These are phyloP conservation scores for Phocoena sinus DNA, from an alignment of 2,113 vertebrate genomes.

Conservation along the genomic window DNA sequence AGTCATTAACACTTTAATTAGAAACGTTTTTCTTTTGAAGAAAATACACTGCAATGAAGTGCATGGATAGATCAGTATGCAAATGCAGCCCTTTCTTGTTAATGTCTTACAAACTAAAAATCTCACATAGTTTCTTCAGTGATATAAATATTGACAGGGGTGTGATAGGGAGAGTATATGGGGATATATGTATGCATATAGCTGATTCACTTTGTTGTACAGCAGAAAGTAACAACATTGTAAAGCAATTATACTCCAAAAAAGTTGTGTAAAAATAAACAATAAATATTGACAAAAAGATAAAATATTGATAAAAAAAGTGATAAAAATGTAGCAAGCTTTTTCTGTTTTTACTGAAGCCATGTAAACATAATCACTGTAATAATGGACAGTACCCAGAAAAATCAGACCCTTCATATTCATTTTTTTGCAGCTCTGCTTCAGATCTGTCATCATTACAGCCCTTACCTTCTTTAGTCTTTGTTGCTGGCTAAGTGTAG, in stretches of 20 bases:
- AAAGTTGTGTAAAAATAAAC: too few species aligned
- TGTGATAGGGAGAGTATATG: too few species aligned
- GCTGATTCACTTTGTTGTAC: too few species aligned
- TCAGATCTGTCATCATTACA: neutral
- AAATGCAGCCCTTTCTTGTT: neutral
- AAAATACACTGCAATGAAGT: neutral
- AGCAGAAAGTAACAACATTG: too few species aligned
- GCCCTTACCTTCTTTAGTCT: constrained; percentile 56
- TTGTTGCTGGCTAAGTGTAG: constrained; percentile 39
- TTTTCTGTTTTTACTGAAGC: neutral
- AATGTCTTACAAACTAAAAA: neutral
- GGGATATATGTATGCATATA: too few species aligned
- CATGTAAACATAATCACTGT: neutral
- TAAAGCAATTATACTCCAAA: too few species aligned
- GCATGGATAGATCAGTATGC: neutral
- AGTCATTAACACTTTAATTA: neutral
- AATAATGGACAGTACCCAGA: neutral
- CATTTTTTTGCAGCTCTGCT: neutral
- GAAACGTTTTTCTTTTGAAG: neutral
- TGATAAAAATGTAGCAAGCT: neutral
- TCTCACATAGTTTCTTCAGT: neutral
- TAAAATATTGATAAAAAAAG: neutral
- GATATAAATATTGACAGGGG: neutral
- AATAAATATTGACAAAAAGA: neutral
- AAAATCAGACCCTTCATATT: neutral